These are phyloP conservation scores for Sceloporus undulatus DNA, from an alignment of 2,113 vertebrate species.

Conservation along the genomic window DNA sequence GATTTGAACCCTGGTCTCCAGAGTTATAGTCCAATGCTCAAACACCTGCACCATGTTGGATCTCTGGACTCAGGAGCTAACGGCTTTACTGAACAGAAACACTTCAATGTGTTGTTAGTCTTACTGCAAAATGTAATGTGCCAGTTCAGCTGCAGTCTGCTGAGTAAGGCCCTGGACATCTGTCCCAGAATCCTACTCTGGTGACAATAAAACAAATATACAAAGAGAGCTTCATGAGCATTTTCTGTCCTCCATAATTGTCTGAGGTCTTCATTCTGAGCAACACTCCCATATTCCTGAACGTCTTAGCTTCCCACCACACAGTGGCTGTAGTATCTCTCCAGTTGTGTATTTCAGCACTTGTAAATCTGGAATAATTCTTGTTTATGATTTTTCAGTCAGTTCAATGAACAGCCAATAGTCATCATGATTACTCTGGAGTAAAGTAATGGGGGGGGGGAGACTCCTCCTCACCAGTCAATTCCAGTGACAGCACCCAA, in stretches of 20 bases:
- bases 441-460: background rate
- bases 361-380: background rate
- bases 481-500: background rate
- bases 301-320: background rate
- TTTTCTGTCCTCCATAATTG: background rate
- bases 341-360: background rate
- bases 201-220: no score
- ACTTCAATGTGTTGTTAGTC: background rate
- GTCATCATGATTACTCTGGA: background rate
- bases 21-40: no score
- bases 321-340: no score
- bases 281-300: background rate
- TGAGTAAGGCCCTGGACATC: background rate
- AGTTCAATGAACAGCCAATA: background rate
- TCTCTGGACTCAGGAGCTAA: background rate
- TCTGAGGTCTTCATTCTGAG: background rate
- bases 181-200: background rate
- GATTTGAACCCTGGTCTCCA: no score
- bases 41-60: no score
- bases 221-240: no score
- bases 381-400: background rate
- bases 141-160: background rate
- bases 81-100: no score
- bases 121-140: background rate
- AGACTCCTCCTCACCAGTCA: background rate